Conservation (phyloP, 2,888 invertebrate genomes). For the Gastracanthus pulcherrimus region DNA sequence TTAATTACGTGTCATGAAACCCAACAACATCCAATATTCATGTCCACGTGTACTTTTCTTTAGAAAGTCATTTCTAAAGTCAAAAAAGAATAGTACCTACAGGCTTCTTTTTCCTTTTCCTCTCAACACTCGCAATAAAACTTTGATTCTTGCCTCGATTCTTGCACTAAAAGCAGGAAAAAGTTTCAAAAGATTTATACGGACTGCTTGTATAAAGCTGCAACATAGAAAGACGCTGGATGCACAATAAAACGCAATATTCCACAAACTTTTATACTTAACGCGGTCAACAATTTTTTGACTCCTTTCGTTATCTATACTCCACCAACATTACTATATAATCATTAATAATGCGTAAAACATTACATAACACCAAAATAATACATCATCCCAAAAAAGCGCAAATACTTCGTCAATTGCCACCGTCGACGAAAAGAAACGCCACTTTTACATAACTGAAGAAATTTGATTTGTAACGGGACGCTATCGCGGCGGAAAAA, state of each 20-base stretch:
- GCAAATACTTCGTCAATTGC: background rate
- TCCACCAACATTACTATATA: too few species aligned
- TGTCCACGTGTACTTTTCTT: background rate
- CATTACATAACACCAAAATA: background rate
- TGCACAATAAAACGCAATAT: background rate
- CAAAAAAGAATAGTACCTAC: background rate
- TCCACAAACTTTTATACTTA: background rate
- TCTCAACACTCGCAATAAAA: background rate
- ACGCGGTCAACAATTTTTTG: too few species aligned
- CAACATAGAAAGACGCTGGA: too few species aligned
- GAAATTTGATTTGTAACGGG: conserved; percentile 26
- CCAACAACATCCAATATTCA: background rate
- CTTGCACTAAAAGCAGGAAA: background rate
- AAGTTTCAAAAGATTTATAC: background rate
- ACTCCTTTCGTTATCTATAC: background rate
- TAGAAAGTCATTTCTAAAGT: background rate
- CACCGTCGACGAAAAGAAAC: background rate
- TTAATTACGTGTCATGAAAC: background rate
- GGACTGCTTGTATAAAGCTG: too few species aligned
- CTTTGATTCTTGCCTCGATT: background rate
- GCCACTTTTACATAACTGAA: background rate
- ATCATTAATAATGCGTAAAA: background rate
- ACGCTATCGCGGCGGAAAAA: background rate
- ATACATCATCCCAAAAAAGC: background rate
- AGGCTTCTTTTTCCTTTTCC: too few species aligned